These are phyloP conservation scores for Punctoribates punctum DNA, from an alignment of 2,888 invertebrate species.

Conservation along the genomic window DNA sequence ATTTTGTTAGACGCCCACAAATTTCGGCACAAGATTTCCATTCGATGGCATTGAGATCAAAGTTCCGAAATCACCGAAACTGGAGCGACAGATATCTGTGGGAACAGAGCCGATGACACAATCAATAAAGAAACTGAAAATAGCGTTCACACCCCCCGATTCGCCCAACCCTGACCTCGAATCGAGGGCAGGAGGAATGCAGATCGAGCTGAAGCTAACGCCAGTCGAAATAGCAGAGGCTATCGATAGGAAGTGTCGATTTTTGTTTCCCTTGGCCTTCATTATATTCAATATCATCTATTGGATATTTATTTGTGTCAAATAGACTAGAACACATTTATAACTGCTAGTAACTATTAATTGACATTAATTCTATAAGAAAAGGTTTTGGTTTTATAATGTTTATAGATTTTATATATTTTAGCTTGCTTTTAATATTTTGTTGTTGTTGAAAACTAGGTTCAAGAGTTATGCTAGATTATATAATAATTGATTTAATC, in stretches of 20 bases:
- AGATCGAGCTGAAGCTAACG: constrained; percentile 19
- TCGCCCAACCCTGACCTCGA: neutral
- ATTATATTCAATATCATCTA: constrained; percentile 47
- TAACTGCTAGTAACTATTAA: too few species aligned
- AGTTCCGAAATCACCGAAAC: neutral
- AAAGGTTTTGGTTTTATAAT: too few species aligned
- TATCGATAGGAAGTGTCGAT: constrained; percentile 47
- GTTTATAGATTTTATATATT: too few species aligned
- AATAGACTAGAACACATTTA: too few species aligned
- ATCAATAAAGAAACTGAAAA: neutral
- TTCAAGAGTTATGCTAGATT: too few species aligned
- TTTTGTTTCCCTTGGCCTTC: constrained; percentile 45
- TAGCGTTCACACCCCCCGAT: neutral
- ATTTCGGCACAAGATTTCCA: neutral
- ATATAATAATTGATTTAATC: too few species aligned
- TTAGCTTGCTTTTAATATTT: too few species aligned
- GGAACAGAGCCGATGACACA: neutral
- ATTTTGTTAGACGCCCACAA: too few species aligned
- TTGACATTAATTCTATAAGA: too few species aligned
- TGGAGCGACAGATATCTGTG: neutral
- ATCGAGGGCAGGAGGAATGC: neutral
- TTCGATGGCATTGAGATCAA: constrained; percentile 10
- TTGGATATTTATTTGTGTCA: constrained; percentile 41
- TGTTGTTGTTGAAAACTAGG: too few species aligned
- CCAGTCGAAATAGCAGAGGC: constrained; percentile 47